Conservation (phyloP, 2,888 invertebrate genomes). For the Cheiracanthium punctorium region DNA sequence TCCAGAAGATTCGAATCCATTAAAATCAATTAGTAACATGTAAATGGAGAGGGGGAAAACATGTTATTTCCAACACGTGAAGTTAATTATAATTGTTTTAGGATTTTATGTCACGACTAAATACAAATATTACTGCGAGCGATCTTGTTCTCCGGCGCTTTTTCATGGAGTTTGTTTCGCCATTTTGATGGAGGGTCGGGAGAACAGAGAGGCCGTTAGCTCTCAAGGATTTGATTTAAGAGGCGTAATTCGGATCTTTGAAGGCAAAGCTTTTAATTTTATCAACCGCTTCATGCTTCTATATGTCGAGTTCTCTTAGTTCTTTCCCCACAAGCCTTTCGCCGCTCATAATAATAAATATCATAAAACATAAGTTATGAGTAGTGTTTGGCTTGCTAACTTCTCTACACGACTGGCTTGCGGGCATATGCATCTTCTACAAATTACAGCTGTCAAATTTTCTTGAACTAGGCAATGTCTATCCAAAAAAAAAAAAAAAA, state of each 20-base stretch:
- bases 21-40: neutral
- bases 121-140: neutral
- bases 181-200: neutral
- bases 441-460: neutral
- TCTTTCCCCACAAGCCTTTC: neutral
- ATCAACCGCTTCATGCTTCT: neutral
- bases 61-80: neutral
- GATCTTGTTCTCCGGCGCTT: neutral
- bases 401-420: neutral
- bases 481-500: too few species aligned
- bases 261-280: neutral
- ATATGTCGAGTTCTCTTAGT: too few species aligned
- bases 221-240: conserved; percentile 40
- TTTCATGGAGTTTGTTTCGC: neutral
- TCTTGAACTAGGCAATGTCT: neutral
- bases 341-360: neutral
- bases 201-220: neutral
- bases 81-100: neutral
- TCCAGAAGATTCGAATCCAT: neutral
- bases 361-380: neutral
- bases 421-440: neutral
- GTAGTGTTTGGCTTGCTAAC: neutral
- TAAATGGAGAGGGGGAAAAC: neutral
- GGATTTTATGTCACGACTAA: neutral
- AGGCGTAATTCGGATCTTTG: conserved; percentile 35